Base-by-base conservation (phyloP, 2,113 vertebrate genomes). In the Catharus fuscescens region DNA sequence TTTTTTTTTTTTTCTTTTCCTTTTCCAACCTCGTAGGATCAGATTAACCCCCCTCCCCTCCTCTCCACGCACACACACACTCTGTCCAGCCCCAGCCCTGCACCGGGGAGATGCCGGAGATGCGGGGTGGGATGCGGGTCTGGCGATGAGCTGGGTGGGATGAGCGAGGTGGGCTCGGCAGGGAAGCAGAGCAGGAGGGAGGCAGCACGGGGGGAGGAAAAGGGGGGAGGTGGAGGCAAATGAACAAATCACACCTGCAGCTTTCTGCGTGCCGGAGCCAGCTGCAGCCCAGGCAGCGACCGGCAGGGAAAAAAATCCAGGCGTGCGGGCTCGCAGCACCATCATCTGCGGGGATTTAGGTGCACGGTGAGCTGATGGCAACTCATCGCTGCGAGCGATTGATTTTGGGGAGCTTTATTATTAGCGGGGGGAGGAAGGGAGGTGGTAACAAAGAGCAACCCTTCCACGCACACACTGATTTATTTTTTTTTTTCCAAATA, bases 211-310 rank as follows among this genome's bases (percentile, higher is more conserved):
- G 64, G 69, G 23, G n/a, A 23, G 10, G 4, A 12, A 14, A 6
- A 9, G 31, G 21, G 47, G 57, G 54, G 77, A 34, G 36, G 86
- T 38, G 79, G 87, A 91, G 34, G 87, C 92, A 93, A 86, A 93
- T 72, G 91, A 92, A 95, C 94, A 90, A 88, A 88, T 91, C 90
- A 92, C 96, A 96, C 96, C 95, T 97, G 97, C 95, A 96, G 97
- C 76, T 70, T 73, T 67, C 85, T 72, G 73, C 74, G 44, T 29
- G n/a, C 82, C 14, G 54, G 34, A 90, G 86, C 90, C 96, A 96
- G 95, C 96, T 95, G 95, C 97, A 93, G 86, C 95, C 89, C 80
- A 79, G 70, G 88, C 88, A 88, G 79, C 28, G 54, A 92, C 47
- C 47, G n/a, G 79, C 94, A 93, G 87, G 86, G 86, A 90, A 96